Percentiles rank a stretch among this genome's conserved stretches.
Conservation (phyloP, 53 echinoderm and acorn worm species). For the Henricia sp. region DNA sequence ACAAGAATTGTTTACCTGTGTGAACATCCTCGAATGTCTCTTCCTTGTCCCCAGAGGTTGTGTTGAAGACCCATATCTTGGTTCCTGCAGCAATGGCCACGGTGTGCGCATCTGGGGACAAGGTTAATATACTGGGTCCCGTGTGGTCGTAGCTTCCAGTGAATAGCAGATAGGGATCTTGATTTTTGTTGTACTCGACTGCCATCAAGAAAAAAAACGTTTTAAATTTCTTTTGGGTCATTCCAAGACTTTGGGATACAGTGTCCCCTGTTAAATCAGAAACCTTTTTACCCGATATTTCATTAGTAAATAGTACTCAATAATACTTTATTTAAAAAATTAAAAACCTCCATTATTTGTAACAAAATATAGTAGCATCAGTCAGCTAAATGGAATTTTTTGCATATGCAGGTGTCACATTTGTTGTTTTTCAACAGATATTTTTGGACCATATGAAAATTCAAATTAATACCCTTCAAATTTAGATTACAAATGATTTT, state of each 20-base stretch:
- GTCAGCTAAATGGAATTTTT: background rate
- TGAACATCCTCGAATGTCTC: conserved; percentile 80
- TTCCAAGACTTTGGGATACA: background rate
- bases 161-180: conserved; percentile 88
- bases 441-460: background rate
- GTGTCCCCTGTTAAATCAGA: too few relatives aligned
- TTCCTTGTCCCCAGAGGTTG: conserved; percentile 70
- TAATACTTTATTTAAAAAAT: background rate
- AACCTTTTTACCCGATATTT: background rate
- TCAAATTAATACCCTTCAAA: background rate
- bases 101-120: conserved; percentile 80
- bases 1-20: conserved; percentile 66
- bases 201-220: conserved; percentile 10
- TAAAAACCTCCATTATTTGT: background rate
- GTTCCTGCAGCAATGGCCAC: conserved; percentile 78
- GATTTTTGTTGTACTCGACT: conserved; percentile 96
- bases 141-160: conserved; percentile 84
- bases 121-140: conserved; percentile 79
- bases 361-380: background rate
- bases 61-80: conserved; percentile 70
- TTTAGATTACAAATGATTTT: background rate
- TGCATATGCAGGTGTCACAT: too few relatives aligned
- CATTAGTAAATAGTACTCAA: background rate
- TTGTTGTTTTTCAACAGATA: too few relatives aligned
- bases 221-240: too few relatives aligned